Evolutionary conservation across 2,888 invertebrate species (phyloP).

Genomic region (Drosophila tripunctata): DNA sequence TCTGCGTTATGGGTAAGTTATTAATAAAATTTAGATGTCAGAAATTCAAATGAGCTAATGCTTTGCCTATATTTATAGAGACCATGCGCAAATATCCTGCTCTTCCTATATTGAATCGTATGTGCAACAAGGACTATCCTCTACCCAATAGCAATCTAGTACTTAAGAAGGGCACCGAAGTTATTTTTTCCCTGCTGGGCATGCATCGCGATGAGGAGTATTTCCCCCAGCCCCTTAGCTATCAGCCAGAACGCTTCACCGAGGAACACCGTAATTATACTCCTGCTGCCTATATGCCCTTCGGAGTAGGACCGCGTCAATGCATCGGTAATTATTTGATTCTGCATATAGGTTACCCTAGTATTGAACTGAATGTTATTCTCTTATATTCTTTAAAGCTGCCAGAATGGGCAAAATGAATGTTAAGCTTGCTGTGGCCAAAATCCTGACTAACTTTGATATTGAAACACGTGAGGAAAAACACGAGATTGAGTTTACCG

Average conservation of each 20-base stretch:
- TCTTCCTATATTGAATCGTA: slow-evolving; percentile 83
- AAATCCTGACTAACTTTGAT: slow-evolving; percentile 76
- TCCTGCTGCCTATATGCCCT: slow-evolving; percentile 82
- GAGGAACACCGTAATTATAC: slow-evolving; percentile 75
- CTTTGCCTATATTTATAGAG: slow-evolving; percentile 62
- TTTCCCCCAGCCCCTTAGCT: slow-evolving; percentile 84
- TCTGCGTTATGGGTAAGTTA: slow-evolving; percentile 83
- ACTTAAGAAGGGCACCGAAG: slow-evolving; percentile 81
- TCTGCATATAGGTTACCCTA: not conserved
- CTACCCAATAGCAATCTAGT: slow-evolving; percentile 79
- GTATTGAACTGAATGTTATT: not conserved
- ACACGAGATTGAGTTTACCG: slow-evolving; percentile 80
- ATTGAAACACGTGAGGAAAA: slow-evolving; percentile 61
- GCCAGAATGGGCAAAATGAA: slow-evolving; percentile 81
- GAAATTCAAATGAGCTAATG: not conserved
- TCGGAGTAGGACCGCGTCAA: slow-evolving; percentile 84
- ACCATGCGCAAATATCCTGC: slow-evolving; percentile 84
- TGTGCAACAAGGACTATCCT: slow-evolving; percentile 82
- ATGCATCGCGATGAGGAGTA: slow-evolving; percentile 84
- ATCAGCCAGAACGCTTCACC: slow-evolving; percentile 84
- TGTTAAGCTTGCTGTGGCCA: slow-evolving; percentile 80
- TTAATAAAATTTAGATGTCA: not conserved
- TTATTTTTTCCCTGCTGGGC: slow-evolving; percentile 83
- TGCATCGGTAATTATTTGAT: slow-evolving; percentile 81
- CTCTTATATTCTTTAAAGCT: slow-evolving; percentile 46